Conservation (phyloP, 2,797 vertebrate species). For the Cossypha caffra region DNA sequence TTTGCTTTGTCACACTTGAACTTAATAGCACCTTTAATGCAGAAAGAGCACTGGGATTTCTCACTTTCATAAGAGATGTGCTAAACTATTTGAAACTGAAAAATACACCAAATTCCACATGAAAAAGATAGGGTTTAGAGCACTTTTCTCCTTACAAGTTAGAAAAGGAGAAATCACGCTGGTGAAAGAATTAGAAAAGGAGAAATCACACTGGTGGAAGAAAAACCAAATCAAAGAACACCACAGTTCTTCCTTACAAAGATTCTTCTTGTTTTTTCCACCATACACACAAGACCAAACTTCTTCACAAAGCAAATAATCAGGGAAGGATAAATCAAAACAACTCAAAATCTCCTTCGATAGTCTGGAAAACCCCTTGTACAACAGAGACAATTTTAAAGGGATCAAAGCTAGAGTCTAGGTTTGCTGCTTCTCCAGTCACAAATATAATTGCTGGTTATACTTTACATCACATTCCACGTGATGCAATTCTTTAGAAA, state of each 20-base stretch:
- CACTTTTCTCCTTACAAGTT: background rate
- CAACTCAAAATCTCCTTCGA: background rate
- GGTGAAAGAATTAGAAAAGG: background rate
- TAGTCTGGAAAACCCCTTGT: background rate
- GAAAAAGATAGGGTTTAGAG: background rate
- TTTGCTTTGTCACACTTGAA: background rate
- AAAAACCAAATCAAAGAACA: background rate
- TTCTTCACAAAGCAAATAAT: background rate
- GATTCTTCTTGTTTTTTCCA: background rate
- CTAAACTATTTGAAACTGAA: background rate
- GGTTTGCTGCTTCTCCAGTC: background rate
- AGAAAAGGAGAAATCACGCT: background rate
- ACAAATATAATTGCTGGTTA: background rate
- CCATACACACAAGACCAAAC: background rate
- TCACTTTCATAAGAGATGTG: background rate
- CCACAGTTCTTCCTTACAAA: accelerated
- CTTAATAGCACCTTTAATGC: background rate
- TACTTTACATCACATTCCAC: background rate
- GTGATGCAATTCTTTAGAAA: background rate
- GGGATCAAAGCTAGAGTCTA: background rate
- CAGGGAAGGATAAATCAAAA: background rate
- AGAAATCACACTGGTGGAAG: background rate
- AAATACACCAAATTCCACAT: background rate
- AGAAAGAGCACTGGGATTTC: background rate
- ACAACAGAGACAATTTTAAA: background rate